phyloP scores from a whole-genome alignment of 2,888 invertebrate species.

The Drosophila atripex region DNA sequence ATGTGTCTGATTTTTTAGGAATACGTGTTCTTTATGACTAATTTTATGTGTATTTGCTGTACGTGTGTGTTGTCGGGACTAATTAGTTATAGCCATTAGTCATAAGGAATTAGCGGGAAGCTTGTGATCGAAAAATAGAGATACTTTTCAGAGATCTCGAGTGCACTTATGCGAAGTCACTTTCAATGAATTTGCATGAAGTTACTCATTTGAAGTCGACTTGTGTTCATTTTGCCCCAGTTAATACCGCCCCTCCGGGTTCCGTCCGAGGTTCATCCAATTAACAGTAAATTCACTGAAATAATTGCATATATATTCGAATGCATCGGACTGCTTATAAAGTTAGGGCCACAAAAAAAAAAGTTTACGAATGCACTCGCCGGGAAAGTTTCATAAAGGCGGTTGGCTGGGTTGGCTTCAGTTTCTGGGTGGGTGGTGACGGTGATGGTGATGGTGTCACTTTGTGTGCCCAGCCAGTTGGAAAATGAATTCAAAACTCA shows the following conservation, averaged over 20 bases:
- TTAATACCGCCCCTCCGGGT: background rate
- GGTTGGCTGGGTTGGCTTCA: conserved; percentile 13
- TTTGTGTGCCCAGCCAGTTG: conserved; percentile 68
- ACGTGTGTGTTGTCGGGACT: conserved; percentile 22
- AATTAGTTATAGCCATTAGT: conserved; percentile 33
- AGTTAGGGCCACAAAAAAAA: conserved; percentile 38
- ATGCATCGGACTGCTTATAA: conserved; percentile 29
- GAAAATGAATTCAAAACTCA: conserved; percentile 74
- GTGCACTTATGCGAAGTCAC: conserved; percentile 8
- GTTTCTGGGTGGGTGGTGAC: conserved; percentile 2
- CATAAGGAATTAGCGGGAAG: conserved; percentile 36
- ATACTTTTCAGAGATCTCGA: conserved; percentile 3
- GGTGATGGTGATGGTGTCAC: conserved; percentile 42
- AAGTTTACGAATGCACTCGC: conserved; percentile 27
- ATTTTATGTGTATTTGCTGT: conserved; percentile 32
- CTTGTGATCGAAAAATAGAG: conserved; percentile 8
- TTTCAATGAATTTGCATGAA: conserved; percentile 17
- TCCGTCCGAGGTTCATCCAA: conserved; percentile 36
- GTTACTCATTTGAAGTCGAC: conserved; percentile 33
- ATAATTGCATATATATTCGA: conserved; percentile 62
- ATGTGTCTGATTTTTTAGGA: conserved; percentile 11
- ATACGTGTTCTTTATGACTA: conserved; percentile 17
- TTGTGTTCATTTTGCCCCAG: conserved; percentile 26
- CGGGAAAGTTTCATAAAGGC: conserved; percentile 6
- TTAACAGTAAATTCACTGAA: conserved; percentile 56